Base-by-base conservation (phyloP, 1,140 invertebrate genomes). In the Planococcus citri region DNA sequence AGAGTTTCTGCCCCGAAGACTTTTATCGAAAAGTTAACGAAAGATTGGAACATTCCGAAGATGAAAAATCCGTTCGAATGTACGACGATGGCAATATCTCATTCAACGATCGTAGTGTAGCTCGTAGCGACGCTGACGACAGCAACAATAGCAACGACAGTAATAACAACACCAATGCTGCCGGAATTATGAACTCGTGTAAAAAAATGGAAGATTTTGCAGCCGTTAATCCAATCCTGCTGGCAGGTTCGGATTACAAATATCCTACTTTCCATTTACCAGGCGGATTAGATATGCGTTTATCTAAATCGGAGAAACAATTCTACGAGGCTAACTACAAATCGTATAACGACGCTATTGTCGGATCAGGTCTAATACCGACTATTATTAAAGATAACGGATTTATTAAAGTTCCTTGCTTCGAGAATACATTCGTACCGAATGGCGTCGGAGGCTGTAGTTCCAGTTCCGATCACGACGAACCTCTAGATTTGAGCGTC, bases 391-490 rank as follows among this genome's bases (percentile, higher is more conserved):
- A 25, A 20, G 60, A 64, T 64, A 64, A 64, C 17, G 60, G 60
- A 25, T 64, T 64, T 21, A 64, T 64, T 21, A 64, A 64, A 25
- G 60, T 22, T 14, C 10, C 60, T 9, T 20, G 10, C 4, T 64
- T 6, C 25, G 60, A 24, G 17, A 24, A 24, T 25, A 25, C 21
- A 4, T 27, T 4, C 21, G 3, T 25, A 25, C 21, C 2, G 24
- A 12, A 4, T 12, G n/a, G n/a, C n/a, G n/a, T n/a, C n/a, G n/a
- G n/a, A n/a, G n/a, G n/a, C n/a, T n/a, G n/a, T n/a, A n/a, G n/a
- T n/a, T n/a, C n/a, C n/a, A 12, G 10, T 25, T 74, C 75, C 27
- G 64, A 74, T 12, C 77, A 21, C 29, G 68, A 68, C 0, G 68
- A 73, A 14, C 51, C 70, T 0, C n/a, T 71, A 10, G 68, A 71